phyloP scores from a whole-genome alignment of 2,888 invertebrate genomes.

The Caenorhabditis sp. region DNA sequence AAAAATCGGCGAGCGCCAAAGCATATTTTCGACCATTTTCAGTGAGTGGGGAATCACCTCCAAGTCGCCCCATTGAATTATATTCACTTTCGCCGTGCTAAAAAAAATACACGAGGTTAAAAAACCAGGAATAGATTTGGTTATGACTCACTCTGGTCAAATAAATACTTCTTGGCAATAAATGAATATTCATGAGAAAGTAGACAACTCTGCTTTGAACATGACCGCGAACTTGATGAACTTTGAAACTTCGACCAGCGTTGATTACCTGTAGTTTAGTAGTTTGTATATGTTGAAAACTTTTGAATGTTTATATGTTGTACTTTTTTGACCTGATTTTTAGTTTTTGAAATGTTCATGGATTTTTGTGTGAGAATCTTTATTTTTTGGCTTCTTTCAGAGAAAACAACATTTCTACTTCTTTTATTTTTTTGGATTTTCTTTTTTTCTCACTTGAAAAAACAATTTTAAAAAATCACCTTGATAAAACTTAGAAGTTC shows the following conservation, averaged over 20 bases:
- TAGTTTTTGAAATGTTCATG: too few species aligned
- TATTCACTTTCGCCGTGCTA: conserved; percentile 94
- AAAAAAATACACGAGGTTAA: too few species aligned
- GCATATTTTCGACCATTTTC: conserved; percentile 76
- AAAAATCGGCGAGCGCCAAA: conserved; percentile 47
- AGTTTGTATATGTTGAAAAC: neutral
- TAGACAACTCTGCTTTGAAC: conserved; percentile 96
- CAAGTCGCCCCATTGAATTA: conserved; percentile 90
- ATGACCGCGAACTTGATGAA: conserved; percentile 78
- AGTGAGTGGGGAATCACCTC: conserved; percentile 91
- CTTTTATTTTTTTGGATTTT: too few species aligned
- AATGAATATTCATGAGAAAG: conserved; percentile 98
- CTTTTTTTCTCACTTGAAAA: too few species aligned
- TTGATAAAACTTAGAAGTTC: conserved; percentile 51
- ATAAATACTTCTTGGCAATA: conserved; percentile 94
- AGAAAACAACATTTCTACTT: too few species aligned
- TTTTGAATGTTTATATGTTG: neutral
- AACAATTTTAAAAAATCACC: too few species aligned
- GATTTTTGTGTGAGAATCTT: too few species aligned
- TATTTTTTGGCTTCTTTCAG: too few species aligned
- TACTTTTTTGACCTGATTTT: too few species aligned
- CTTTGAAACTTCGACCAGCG: conserved; percentile 74
- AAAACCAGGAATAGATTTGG: too few species aligned
- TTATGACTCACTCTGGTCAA: conserved; percentile 83
- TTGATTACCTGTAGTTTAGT: conserved; percentile 78